Evolutionary conservation across 1,140 invertebrate genomes (phyloP).

Genomic region (Drosophila littoralis): DNA sequence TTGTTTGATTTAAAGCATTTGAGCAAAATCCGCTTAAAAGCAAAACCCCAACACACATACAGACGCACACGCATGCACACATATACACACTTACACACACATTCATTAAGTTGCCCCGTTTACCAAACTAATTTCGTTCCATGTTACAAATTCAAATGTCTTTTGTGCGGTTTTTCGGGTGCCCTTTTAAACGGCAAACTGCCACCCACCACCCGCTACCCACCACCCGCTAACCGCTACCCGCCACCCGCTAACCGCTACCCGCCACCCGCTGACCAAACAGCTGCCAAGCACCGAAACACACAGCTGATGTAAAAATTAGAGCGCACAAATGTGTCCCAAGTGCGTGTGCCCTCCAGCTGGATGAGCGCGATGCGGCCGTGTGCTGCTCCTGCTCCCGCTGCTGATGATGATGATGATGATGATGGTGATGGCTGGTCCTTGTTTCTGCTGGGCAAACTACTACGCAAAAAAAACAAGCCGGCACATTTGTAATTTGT

Average conservation of each 20-base stretch:
- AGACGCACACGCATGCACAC: constrained; percentile 45
- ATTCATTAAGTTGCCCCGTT: constrained; percentile 48
- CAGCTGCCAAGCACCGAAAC: background rate
- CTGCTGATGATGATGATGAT: background rate
- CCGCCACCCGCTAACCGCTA: background rate
- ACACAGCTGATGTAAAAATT: constrained; percentile 19
- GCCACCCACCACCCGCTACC: background rate
- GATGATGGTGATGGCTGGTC: background rate
- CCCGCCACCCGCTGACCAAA: background rate
- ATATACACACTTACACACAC: constrained; percentile 21
- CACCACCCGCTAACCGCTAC: background rate
- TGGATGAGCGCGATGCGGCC: background rate
- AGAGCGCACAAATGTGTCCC: constrained; percentile 45
- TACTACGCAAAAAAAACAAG: background rate
- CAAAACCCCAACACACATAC: constrained; percentile 39
- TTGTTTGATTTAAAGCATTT: constrained; percentile 33
- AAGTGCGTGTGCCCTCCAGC: constrained; percentile 13
- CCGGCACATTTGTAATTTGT: constrained; percentile 69
- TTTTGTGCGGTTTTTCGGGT: constrained; percentile 62
- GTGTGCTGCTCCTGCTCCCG: background rate
- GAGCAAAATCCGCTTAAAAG: constrained; percentile 11
- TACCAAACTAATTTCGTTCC: constrained; percentile 66
- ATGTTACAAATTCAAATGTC: constrained; percentile 56
- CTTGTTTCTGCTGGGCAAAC: background rate
- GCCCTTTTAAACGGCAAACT: background rate